Conservation (phyloP, 2,888 invertebrate genomes). For the Heliconius ethilla region DNA sequence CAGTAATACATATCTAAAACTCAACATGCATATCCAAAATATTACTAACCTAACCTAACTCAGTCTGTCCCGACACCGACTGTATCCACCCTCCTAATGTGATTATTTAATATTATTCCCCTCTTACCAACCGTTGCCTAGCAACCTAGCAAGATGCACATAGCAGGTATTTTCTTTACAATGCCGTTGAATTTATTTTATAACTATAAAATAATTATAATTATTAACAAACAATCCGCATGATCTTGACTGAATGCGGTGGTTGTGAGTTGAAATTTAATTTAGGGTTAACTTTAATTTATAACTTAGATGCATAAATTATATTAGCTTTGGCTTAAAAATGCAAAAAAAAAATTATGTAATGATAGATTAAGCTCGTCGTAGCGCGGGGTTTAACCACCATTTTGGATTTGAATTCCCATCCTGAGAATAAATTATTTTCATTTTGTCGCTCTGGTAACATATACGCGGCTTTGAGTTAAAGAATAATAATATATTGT, state of each 20-base stretch:
- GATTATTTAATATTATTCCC: slow-evolving; percentile 28
- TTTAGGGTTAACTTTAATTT: not conserved
- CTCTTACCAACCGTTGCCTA: slow-evolving; percentile 9
- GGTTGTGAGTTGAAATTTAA: not conserved
- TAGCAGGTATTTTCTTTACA: not conserved
- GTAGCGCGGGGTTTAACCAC: too few relatives aligned
- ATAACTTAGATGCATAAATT: not conserved
- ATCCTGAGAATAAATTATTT: too few relatives aligned
- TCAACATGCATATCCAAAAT: not conserved
- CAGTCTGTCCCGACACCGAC: slow-evolving; percentile 8
- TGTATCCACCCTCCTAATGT: slow-evolving; percentile 21
- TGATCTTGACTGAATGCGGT: not conserved
- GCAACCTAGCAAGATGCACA: slow-evolving; percentile 12
- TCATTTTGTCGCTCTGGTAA: too few relatives aligned
- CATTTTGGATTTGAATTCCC: too few relatives aligned
- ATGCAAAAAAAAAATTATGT: not conserved
- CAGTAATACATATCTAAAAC: not conserved
- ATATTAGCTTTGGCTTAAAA: not conserved
- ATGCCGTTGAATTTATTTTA: not conserved
- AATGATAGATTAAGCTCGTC: too few relatives aligned
- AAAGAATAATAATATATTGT: too few relatives aligned
- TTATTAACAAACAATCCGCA: not conserved
- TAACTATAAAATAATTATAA: not conserved
- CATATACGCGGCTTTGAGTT: too few relatives aligned
- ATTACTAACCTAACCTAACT: slow-evolving; percentile 23